Percentiles rank a stretch among this genome's conserved stretches.
Conservation (phyloP, 2,797 vertebrate genomes). For the Xenopus petersii region DNA sequence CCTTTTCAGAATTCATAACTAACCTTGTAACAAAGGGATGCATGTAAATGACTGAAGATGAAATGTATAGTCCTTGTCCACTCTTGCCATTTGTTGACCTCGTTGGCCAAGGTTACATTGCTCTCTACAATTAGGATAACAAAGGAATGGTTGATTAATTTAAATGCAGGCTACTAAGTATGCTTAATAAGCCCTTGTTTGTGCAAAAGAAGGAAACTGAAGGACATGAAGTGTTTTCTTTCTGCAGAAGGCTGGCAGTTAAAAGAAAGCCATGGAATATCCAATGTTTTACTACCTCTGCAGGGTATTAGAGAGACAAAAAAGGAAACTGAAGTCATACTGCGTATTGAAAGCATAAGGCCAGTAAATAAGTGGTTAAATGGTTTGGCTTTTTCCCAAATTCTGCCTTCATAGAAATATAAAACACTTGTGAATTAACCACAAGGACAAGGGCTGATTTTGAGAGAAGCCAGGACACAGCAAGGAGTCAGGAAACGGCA, state of each 20-base stretch:
- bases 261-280: neutral
- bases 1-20: no score
- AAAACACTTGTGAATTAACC: conserved; percentile 25
- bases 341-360: neutral
- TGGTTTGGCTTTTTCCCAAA: conserved; percentile 15
- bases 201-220: neutral
- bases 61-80: no score
- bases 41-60: no score
- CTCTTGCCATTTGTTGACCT: no score
- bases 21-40: no score
- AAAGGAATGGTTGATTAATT: no score
- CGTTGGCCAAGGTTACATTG: no score
- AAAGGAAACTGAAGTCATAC: neutral
- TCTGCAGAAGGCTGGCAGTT: neutral
- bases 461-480: conserved; percentile 27
- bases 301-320: neutral
- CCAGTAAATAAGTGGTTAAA: conserved; percentile 1
- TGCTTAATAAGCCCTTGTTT: neutral
- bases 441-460: conserved; percentile 30
- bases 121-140: no score
- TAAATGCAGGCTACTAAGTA: no score
- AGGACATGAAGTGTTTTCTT: neutral
- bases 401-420: conserved; percentile 16
- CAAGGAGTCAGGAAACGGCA: conserved; percentile 23
- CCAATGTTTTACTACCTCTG: neutral